Evolutionary conservation across 2,888 invertebrate species (phyloP), one percentile per base, ranked within the genome.

Genomic region (Alcis repandata): DNA sequence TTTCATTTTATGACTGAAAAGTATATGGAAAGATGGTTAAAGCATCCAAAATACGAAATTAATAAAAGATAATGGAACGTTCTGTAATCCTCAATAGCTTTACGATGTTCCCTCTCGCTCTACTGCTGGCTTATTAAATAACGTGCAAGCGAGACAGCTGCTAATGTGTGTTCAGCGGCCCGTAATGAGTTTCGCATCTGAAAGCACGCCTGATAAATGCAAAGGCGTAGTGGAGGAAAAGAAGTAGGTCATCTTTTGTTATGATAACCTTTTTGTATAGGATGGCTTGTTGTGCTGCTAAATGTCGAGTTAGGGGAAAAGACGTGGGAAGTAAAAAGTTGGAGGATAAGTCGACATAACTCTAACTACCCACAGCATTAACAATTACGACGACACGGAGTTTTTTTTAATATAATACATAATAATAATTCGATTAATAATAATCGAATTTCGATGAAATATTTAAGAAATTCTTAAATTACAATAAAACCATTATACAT

Each of bases 151-250:
- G 56, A 51, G 72, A 63, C 38, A 63, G 53, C 32, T 58, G 64
- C 63, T 69, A 68, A 68, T 69, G 66, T 68, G 66, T 69, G 68
- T 56, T 68, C 64, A 68, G 62, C 59, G 58, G 59, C 53, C 68
- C 70, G 70, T 67, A 67, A 69, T 68, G 71, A 68, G 70, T 59
- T 67, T 60, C 57, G 56, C 59, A 60, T 65, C 65, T 65, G 51
- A 60, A 60, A 65, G 59, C 56, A 60, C 38, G 51, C 20, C 54
- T 64, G 59, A 65, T 65, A 60, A 64, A 65, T 57, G 51, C 51
- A 56, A 40, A 48, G 58, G 45, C 41, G 32, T 36, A 63, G 17
- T n/a, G 41, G 10, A 22, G 56, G 19, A 2, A 38, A 20, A 7
- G 2, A 6, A 57, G 51, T 57, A 58, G 13, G 52, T 7, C 6